Percentiles rank a stretch among this genome's conserved stretches.
phyloP scores from a whole-genome alignment of 1,140 invertebrate genomes.

The Brachionus sp. region DNA sequence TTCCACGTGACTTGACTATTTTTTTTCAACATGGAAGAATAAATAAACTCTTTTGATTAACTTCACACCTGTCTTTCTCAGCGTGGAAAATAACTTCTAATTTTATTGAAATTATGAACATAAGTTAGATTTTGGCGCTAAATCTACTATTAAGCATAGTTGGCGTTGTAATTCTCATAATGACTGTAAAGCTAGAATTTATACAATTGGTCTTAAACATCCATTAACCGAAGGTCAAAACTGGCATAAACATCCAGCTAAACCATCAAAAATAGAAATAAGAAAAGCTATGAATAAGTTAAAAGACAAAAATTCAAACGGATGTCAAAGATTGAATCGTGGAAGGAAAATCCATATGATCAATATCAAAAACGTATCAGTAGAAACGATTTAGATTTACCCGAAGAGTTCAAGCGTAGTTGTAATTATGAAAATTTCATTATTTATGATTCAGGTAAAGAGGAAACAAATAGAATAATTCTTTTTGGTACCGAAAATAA shows the following conservation, averaged over 20 bases:
- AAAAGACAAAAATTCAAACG: neutral
- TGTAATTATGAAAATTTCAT: neutral
- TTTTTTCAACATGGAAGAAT: constrained; percentile 11
- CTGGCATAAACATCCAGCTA: constrained; percentile 9
- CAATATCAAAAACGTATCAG: too few species aligned
- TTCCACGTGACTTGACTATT: neutral
- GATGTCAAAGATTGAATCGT: neutral
- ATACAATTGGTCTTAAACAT: neutral
- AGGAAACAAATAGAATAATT: neutral
- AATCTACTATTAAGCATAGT: too few species aligned
- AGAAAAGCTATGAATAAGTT: neutral
- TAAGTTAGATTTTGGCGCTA: too few species aligned
- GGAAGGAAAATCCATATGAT: too few species aligned
- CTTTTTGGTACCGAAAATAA: neutral
- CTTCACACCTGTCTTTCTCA: too few species aligned
- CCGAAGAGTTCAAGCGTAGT: neutral
- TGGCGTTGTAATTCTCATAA: too few species aligned
- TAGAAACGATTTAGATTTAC: too few species aligned
- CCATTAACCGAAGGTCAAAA: neutral
- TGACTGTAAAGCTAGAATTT: neutral
- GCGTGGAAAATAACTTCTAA: too few species aligned
- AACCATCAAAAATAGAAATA: neutral
- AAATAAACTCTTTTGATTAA: neutral
- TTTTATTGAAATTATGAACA: too few species aligned
- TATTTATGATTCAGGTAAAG: neutral